These are phyloP conservation scores for Lasioglossum leucozonium DNA, from an alignment of 2,888 invertebrate genomes.

Conservation along the genomic window DNA sequence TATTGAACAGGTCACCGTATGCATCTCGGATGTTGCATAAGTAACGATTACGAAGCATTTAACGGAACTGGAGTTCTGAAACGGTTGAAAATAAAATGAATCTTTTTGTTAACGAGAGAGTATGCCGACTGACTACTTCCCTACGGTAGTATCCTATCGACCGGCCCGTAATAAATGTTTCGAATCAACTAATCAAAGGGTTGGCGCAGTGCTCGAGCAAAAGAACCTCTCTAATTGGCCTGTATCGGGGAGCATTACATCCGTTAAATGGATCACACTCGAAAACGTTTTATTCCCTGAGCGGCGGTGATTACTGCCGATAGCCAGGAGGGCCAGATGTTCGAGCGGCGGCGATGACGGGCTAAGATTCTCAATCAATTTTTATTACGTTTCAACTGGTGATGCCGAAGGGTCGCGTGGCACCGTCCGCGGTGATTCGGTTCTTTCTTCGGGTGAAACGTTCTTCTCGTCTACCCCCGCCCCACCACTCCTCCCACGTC, in stretches of 20 bases:
- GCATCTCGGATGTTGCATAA: background rate
- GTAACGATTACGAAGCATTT: background rate
- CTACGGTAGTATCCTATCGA: background rate
- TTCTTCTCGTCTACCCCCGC: slow-evolving; percentile 12
- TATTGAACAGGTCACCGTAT: background rate
- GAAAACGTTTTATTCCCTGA: slow-evolving; percentile 63
- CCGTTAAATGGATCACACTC: slow-evolving; percentile 70
- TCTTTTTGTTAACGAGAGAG: background rate
- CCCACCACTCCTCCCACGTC: slow-evolving; percentile 25
- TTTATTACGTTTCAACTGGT: slow-evolving; percentile 72
- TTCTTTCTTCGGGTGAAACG: slow-evolving; percentile 43
- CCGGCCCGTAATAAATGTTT: slow-evolving; percentile 42
- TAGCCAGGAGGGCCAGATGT: slow-evolving; percentile 76
- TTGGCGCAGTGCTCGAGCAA: slow-evolving; percentile 38
- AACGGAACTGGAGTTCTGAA: background rate
- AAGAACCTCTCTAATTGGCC: slow-evolving; percentile 61
- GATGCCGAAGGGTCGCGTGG: slow-evolving; percentile 71
- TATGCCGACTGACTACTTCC: background rate
- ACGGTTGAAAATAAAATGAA: background rate
- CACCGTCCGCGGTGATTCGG: slow-evolving; percentile 63
- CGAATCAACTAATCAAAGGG: slow-evolving; percentile 55
- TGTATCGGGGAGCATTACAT: slow-evolving; percentile 68
- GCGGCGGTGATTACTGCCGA: slow-evolving; percentile 67
- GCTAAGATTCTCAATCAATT: slow-evolving; percentile 74
- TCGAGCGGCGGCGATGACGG: slow-evolving; percentile 71